Base-by-base conservation (phyloP, 2,113 vertebrate species). In the Perca fluviatilis region DNA sequence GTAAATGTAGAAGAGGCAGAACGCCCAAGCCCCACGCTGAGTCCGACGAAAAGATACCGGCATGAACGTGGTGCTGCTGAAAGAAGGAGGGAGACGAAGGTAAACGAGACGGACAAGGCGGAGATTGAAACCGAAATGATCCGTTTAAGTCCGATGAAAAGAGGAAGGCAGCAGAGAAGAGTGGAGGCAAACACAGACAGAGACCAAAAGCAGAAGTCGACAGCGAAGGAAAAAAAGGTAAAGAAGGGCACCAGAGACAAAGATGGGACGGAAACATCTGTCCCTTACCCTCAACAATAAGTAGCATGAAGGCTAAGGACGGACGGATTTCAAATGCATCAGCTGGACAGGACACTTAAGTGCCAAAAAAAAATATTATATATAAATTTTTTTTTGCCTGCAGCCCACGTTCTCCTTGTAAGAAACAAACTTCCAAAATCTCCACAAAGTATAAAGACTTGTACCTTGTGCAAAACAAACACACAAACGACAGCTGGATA, bases 21-120 rank as follows among this genome's bases (percentile, higher is more conserved):
- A 14, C 3, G 7, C 1, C 33, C 0, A 2, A 10, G 23, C 16
- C 7, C 25, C 1, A 2, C 1, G 1, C 3, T 0, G 33, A 78
- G 47, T 50, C 65, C 30, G 2, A 13, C 9, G 25, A 80, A 80
- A 6, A 65, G 65, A 46, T 1, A 13, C 7, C 2, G 16, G 1
- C 33, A 14, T 0, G 53, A 56, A 25, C 1, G 2, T 0, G 12
- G 6, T 0, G 13, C 16, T 64, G 56, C 50, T 5, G 36, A 67
- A 43, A 43, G 40, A 46, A 46, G 61, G 30, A 67, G 2, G 12
- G 25, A 71, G 18, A 23, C 13, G 0, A n/a, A 1, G 16, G 11
- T 30, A 0, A 27, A 27, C 0, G 5, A 51, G 30, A 5, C 15
- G 16, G 68, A 56, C 14, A 11, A 46, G 15, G 11, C 2, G 14